Conservation (phyloP, 2,113 vertebrate genomes). For the Emydocephalus ijimae region DNA sequence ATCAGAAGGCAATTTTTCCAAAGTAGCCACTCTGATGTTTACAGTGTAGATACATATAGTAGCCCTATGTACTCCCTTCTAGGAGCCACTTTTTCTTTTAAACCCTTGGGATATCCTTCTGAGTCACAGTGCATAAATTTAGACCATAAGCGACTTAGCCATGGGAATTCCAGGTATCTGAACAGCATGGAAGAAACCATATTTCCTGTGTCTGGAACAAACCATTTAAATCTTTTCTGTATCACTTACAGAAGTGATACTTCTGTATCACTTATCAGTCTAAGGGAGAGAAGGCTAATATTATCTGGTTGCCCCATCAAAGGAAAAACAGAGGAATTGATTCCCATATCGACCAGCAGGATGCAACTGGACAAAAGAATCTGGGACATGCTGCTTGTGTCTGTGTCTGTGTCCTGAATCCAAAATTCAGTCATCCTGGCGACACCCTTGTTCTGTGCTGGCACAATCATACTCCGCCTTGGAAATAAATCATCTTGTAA, state of each 20-base stretch:
- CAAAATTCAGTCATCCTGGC: not conserved
- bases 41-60: not conserved
- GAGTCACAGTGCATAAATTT: not conserved
- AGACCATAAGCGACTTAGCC: not conserved
- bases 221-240: not conserved
- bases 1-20: not conserved
- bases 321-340: not conserved
- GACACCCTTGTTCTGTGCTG: no score
- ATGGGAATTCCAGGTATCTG: not conserved
- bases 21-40: not conserved
- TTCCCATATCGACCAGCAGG: not conserved
- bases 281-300: no score
- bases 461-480: not conserved
- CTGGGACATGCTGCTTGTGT: not conserved
- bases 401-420: not conserved
- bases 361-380: not conserved
- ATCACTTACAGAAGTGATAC: no score
- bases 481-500: not conserved
- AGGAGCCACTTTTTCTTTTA: not conserved
- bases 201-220: not conserved
- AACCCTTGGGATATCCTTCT: not conserved
- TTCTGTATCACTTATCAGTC: not conserved
- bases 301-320: not conserved
- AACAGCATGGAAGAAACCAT: not conserved
- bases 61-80: no score